Percentiles rank a stretch among this genome's conserved stretches.
phyloP scores from a whole-genome alignment of 35 echinoderm and acorn worm species.

The Stichopus chloronotus region DNA sequence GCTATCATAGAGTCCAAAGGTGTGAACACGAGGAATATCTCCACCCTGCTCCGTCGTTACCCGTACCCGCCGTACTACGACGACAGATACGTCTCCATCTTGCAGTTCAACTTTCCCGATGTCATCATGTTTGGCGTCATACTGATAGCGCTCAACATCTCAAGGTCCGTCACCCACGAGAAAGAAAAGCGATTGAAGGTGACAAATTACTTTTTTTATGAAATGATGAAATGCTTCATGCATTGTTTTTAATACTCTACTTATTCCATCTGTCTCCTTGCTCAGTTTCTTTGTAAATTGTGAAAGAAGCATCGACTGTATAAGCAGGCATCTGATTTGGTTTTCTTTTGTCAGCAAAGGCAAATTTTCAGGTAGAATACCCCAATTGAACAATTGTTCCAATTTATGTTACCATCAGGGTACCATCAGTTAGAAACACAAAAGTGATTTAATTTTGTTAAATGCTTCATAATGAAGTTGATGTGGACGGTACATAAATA shows the following conservation, averaged over 20 bases:
- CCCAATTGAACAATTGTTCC: no score
- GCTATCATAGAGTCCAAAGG: slow-evolving; percentile 71
- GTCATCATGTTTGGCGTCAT: slow-evolving; percentile 87
- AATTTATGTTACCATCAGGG: no score
- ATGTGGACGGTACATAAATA: no score
- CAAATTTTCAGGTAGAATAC: no score
- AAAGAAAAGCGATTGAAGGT: slow-evolving; percentile 98
- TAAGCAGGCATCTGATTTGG: background rate
- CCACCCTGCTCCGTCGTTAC: slow-evolving; percentile 74
- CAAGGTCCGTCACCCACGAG: slow-evolving; percentile 78
- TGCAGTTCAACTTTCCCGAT: slow-evolving; percentile 86
- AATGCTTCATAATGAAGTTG: no score
- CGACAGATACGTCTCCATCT: slow-evolving; percentile 79
- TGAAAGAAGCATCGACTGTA: background rate
- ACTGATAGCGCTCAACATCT: slow-evolving; percentile 81
- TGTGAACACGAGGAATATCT: slow-evolving; percentile 49
- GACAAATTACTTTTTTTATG: background rate
- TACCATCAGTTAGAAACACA: no score
- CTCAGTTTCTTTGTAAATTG: no score
- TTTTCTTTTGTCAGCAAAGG: no score
- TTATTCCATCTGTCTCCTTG: background rate
- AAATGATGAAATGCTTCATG: background rate
- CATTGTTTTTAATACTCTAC: background rate
- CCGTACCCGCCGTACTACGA: slow-evolving; percentile 96
- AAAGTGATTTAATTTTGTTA: no score